phyloP scores from a whole-genome alignment of 2,888 invertebrate genomes.

The Ecdyonurus torrentis region DNA sequence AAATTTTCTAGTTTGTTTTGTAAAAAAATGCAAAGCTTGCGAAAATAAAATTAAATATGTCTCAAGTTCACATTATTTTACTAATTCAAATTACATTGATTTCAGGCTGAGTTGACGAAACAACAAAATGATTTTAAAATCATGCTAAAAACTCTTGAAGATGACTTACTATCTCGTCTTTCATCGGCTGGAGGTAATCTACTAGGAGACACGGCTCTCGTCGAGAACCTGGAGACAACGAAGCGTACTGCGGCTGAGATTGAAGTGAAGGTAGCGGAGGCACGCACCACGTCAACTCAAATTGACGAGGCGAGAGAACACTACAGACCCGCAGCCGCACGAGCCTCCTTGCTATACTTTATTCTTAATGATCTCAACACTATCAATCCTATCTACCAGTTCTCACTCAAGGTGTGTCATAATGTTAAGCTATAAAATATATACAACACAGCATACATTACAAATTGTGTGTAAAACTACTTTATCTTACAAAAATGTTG shows the following conservation, averaged over 20 bases:
- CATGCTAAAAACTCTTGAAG: conserved; percentile 79
- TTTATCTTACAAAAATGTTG: no score
- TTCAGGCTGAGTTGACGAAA: conserved; percentile 71
- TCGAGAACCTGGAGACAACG: conserved; percentile 91
- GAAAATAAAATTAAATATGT: background rate
- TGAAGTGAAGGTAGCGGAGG: conserved; percentile 82
- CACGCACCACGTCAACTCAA: conserved; percentile 76
- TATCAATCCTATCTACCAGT: conserved; percentile 94
- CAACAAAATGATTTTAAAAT: conserved; percentile 97
- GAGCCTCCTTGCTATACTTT: conserved; percentile 87
- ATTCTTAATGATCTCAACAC: conserved; percentile 89
- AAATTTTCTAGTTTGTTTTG: no score
- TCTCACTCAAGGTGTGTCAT: conserved; percentile 66
- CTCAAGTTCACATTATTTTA: background rate
- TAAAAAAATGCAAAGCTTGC: no score
- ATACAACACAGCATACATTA: no score
- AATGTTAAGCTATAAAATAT: no score
- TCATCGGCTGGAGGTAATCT: conserved; percentile 89
- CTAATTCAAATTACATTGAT: conserved; percentile 12
- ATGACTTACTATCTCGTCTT: conserved; percentile 73
- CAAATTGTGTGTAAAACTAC: no score
- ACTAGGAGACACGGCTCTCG: conserved; percentile 82
- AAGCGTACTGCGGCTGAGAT: conserved; percentile 93
- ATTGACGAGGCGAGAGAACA: conserved; percentile 88
- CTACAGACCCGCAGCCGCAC: conserved; percentile 73